Base-by-base conservation (phyloP, 92 coral and sea anemone genomes). In the Phenganax subtilis region DNA sequence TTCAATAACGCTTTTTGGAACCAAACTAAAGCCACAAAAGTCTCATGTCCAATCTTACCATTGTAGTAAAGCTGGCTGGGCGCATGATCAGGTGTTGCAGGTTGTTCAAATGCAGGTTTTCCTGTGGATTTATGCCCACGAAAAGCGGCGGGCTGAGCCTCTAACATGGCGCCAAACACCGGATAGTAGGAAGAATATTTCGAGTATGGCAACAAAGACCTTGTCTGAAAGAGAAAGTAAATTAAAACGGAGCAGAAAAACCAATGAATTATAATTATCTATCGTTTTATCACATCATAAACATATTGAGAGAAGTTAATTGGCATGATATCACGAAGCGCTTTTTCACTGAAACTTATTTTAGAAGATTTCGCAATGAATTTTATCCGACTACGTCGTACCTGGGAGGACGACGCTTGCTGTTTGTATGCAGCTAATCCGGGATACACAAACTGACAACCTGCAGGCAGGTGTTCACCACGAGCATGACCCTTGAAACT, bases 161-260 rank as follows among this genome's bases (percentile, higher is more conserved):
- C 54, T 55, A 76, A 7, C 29, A 20, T 60, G 53, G 51, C 71
- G 15, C 81, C 69, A 59, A 61, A 37, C 9, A 57, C 27, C 6
- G 81, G 81, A 59, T 76, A 60, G 60, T 29, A 76, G 25, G 81
- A 51, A 0, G 69, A 28, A 53, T 54, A 59, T 58, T 76, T 76
- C 12, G 81, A 54, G 31, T 55, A 76, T 28, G 81, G 52, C 29
- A 59, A 12, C 54, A 59, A n/a, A 4, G 70, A 12, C 10, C 81
- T 76, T 7, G 12, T 54, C 81, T 76, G 70, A 25, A 69, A 69
- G 9, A 65, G 31, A 69, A 69, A 69, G 25, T 3, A 17, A 65
- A 10, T 6, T 73, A n/a, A 11, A 17, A 37, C 25, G 8, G 47
- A 64, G 30, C 17, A 37, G 47, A 37, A 37, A 37, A 5, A 37